Base-by-base conservation (phyloP, 2,797 vertebrate genomes). In the Jordanella pulchra region DNA sequence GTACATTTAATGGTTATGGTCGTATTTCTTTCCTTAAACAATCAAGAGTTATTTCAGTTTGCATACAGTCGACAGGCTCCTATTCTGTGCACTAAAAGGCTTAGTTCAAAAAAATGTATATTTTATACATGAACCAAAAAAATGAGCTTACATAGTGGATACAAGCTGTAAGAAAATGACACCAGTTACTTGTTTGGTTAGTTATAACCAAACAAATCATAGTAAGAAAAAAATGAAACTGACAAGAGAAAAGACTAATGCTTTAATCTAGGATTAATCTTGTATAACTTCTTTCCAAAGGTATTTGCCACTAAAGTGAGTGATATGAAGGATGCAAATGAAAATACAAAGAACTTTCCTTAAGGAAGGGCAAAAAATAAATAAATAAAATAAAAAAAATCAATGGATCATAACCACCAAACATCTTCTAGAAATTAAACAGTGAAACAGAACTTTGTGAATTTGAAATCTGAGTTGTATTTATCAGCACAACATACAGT, bases 1-100 rank as follows among this genome's bases (percentile, higher is more conserved):
- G 93, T 94, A 86, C 17, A 28, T 17, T 45, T n/a, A 39, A 14
- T 18, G 4, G 10, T 25, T 13, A n/a, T 27, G 25, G 48, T 13
- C 45, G 56, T 42, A 18, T n/a, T 25, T 55, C 23, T 53, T 54
- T 72, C 12, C 44, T 56, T 4, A 44, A 64, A 17, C 23, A 4
- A 18, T n/a, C 4, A 17, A 44, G 14, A 44, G 42, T 64, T 23
- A 65, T 42, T 50, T 25, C 3, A 1, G 3, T 0, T 18, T 1
- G 28, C 27, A 53, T 64, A 64, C 3, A 3, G 44, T 35, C 11
- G 1, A 48, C 11, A 27, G 30, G 27, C 0, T 13, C n/a, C 14
- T 39, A 23, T 51, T 35, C 18, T 42, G 23, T 14, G 42, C 12
- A 6, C n/a, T 44, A 44, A 45, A 47, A 48, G 15, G 1, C 18